A percentile compares a stretch with the other conserved stretches of the same genome.
These are phyloP conservation scores for Hipparchia semele DNA, from an alignment of 2,888 invertebrate species.

Conservation along the genomic window DNA sequence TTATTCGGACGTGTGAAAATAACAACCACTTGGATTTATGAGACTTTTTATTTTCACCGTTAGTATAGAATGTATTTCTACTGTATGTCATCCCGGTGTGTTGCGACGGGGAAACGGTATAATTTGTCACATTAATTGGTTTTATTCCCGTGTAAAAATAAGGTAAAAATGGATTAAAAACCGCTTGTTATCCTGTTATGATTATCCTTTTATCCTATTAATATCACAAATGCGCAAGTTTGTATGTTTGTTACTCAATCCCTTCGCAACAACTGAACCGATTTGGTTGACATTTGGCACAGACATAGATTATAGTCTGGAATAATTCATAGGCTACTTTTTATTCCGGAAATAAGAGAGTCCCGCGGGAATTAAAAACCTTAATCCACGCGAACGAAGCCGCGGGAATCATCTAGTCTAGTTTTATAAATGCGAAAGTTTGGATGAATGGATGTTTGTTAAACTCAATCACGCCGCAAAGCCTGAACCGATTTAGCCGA, in stretches of 20 bases:
- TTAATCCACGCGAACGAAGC: no score
- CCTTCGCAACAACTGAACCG: no score
- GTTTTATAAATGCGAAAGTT: no score
- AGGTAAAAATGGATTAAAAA: background rate
- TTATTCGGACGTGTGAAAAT: constrained; percentile 36
- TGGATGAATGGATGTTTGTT: no score
- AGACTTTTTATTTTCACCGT: constrained; percentile 29
- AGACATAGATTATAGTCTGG: no score
- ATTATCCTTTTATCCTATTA: no score
- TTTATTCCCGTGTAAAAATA: background rate
- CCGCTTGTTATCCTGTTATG: background rate
- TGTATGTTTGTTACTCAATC: no score
- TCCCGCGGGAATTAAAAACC: background rate
- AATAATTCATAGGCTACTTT: background rate
- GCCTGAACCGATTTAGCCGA: no score
- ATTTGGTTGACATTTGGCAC: no score
- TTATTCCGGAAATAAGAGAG: background rate
- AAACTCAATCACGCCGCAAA: no score
- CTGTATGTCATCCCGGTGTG: constrained; percentile 8
- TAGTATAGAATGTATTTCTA: constrained; percentile 22
- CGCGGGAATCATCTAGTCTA: no score
- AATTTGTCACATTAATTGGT: constrained; percentile 9
- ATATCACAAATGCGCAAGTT: no score
- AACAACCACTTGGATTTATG: constrained; percentile 39
- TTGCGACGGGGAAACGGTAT: background rate